Evolutionary conservation across 2,888 invertebrate genomes (phyloP).

Genomic region (Tetranychus truncatus): DNA sequence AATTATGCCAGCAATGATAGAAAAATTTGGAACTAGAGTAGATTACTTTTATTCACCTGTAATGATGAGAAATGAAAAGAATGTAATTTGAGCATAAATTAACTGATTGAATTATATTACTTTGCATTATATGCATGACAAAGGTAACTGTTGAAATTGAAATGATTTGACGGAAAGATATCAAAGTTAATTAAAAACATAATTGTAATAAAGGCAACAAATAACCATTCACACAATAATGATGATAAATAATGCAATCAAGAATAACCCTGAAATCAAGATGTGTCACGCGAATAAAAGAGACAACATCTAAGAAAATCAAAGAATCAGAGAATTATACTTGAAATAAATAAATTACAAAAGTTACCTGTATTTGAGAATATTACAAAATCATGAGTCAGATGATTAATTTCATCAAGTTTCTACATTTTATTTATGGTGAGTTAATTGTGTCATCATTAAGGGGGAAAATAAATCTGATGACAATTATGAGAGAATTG

Average conservation of each 20-base stretch:
- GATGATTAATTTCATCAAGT: neutral
- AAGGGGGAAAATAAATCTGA: neutral
- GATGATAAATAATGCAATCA: neutral
- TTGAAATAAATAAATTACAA: neutral
- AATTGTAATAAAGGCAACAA: neutral
- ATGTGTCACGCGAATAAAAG: slow-evolving; percentile 8
- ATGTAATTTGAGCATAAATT: neutral
- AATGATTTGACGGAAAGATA: neutral
- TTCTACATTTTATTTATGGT: neutral
- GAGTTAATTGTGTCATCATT: neutral
- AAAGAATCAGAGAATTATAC: neutral
- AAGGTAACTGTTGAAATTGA: too few relatives aligned
- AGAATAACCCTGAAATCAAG: neutral
- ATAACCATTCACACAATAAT: neutral
- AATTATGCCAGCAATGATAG: neutral
- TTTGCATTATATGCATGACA: too few relatives aligned
- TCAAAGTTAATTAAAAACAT: neutral
- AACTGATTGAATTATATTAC: neutral
- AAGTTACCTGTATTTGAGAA: neutral
- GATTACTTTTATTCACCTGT: neutral
- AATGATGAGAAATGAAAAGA: neutral
- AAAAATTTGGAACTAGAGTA: neutral
- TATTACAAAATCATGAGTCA: neutral
- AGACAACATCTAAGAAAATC: neutral
- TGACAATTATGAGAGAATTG: neutral